Conservation (phyloP, 2,113 vertebrate genomes). For the Microcebus lehilahytsara region DNA sequence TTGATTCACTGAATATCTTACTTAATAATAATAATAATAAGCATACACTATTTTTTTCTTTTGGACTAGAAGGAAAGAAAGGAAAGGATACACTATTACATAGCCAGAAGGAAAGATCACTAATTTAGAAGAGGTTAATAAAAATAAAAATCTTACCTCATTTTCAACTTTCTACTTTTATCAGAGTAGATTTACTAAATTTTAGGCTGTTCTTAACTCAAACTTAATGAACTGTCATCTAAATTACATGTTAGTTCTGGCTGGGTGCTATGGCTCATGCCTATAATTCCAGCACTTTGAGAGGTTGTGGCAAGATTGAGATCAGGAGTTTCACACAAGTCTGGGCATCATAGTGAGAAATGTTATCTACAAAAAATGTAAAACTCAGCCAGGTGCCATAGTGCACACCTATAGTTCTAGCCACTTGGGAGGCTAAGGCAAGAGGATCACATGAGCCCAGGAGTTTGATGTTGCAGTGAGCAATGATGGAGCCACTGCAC, state of each 20-base stretch:
- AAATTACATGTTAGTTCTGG: not conserved
- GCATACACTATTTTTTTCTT: not conserved
- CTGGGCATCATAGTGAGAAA: no score
- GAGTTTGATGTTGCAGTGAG: no score
- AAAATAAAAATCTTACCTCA: not conserved
- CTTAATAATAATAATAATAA: not conserved
- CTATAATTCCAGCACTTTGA: no score
- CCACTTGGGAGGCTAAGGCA: no score
- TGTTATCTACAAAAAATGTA: no score
- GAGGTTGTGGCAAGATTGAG: no score
- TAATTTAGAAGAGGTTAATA: slow-evolving; percentile 39
- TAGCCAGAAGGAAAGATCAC: not conserved
- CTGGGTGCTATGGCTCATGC: no score
- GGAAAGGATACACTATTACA: not conserved
- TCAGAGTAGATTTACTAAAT: slow-evolving; percentile 8
- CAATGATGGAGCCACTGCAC: no score
- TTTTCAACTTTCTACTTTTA: slow-evolving; percentile 2
- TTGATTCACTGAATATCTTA: slow-evolving; percentile 24
- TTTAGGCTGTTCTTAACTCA: not conserved
- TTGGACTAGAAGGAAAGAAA: not conserved
- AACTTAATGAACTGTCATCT: slow-evolving; percentile 21
- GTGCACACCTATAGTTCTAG: no score
- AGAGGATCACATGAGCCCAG: no score
- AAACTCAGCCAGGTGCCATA: no score
- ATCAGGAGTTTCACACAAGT: no score